Percentiles rank a stretch among this genome's conserved stretches.
Conservation (phyloP, 2,113 vertebrate genomes). For the Hystrix brachyura region DNA sequence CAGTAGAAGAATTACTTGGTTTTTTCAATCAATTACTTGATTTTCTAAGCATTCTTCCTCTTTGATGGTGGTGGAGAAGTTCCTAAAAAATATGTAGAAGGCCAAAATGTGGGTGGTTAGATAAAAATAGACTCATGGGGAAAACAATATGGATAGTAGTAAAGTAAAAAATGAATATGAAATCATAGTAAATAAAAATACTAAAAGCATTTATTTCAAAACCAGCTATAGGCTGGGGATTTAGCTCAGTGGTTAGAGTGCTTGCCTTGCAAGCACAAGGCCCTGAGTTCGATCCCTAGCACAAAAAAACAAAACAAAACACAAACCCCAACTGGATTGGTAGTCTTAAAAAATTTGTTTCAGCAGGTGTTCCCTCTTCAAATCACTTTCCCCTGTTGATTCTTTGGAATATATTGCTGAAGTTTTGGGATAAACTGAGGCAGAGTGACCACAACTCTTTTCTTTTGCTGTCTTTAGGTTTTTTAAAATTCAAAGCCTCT, state of each 20-base stretch:
- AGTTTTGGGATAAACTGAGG: background rate
- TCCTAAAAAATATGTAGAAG: slow-evolving; percentile 6
- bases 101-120: background rate
- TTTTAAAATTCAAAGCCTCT: slow-evolving; percentile 52
- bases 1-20: slow-evolving; percentile 18
- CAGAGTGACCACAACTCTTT: background rate
- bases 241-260: no score
- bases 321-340: background rate
- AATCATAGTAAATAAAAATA: background rate
- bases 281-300: no score
- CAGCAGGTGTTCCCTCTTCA: background rate
- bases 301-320: no score
- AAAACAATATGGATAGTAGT: background rate
- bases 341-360: background rate
- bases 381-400: background rate
- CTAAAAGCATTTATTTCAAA: slow-evolving; percentile 11
- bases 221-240: background rate
- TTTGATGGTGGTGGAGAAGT: background rate
- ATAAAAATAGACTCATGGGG: background rate
- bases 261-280: no score
- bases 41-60: background rate
- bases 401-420: background rate
- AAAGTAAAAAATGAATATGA: background rate
- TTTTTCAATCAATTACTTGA: background rate
- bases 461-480: background rate